Conservation (phyloP, 2,113 vertebrate genomes). For the Acanthochromis polyacanthus region DNA sequence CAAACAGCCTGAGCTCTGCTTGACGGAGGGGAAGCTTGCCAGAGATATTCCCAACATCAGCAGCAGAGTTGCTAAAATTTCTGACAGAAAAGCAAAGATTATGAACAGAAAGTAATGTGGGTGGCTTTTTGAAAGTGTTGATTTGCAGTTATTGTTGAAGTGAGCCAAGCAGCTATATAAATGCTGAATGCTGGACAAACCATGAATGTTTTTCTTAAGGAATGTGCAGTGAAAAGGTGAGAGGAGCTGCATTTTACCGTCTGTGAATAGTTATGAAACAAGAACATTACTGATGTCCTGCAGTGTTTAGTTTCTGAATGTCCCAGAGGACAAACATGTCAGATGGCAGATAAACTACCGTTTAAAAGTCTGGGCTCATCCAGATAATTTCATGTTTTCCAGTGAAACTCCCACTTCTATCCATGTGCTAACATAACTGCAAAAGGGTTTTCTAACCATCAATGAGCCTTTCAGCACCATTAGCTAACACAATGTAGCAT, state of each 20-base stretch:
- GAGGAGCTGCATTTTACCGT: neutral
- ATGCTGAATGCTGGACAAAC: neutral
- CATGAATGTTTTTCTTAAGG: neutral
- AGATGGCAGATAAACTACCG: too few species aligned
- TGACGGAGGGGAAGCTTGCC: slow-evolving; percentile 11
- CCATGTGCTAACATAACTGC: too few species aligned
- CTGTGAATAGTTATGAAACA: too few species aligned
- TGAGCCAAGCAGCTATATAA: neutral
- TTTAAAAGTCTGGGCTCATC: too few species aligned
- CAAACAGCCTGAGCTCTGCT: slow-evolving; percentile 18
- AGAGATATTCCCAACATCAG: slow-evolving; percentile 32
- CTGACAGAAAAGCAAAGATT: slow-evolving; percentile 26
- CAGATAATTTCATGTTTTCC: too few species aligned
- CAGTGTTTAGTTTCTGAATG: too few species aligned
- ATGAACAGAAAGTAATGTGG: slow-evolving; percentile 1
- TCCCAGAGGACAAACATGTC: too few species aligned
- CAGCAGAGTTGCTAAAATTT: slow-evolving; percentile 22
- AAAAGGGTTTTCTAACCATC: too few species aligned
- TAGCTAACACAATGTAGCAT: too few species aligned
- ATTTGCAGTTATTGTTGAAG: slow-evolving; percentile 10
- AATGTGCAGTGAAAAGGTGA: neutral
- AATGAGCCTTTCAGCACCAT: too few species aligned
- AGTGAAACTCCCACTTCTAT: too few species aligned
- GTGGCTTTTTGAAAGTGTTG: slow-evolving; percentile 17
- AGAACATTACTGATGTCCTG: too few species aligned